These are phyloP conservation scores for Zosterops japonicus DNA, from an alignment of 2,113 vertebrate genomes.

Conservation along the genomic window DNA sequence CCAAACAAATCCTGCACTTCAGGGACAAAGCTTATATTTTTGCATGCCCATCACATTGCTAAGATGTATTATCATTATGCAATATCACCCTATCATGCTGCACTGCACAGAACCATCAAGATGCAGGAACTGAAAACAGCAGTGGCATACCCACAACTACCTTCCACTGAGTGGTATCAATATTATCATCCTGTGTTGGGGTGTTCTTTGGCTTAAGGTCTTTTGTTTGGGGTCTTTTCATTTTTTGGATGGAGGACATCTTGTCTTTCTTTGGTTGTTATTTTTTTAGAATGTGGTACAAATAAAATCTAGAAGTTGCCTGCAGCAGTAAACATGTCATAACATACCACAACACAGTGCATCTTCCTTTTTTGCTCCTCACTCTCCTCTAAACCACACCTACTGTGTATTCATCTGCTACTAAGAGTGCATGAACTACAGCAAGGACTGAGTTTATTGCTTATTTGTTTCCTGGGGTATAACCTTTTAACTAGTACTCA, in stretches of 20 bases:
- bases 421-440: neutral
- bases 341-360: neutral
- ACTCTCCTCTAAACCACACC: neutral
- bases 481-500: neutral
- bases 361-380: accelerated
- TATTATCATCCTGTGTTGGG: accelerated
- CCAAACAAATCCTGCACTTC: neutral
- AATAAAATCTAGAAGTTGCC: neutral
- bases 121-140: neutral
- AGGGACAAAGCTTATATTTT: neutral
- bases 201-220: no score
- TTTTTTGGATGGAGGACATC: no score
- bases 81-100: neutral
- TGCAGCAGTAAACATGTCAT: neutral
- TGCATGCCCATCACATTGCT: neutral
- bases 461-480: neutral
- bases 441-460: neutral
- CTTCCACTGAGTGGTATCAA: neutral
- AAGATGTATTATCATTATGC: neutral
- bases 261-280: neutral
- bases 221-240: neutral
- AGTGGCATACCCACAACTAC: accelerated
- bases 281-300: neutral
- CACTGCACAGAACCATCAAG: neutral
- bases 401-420: neutral